Conservation (phyloP, 2,888 invertebrate genomes). For the Ichneumoninae sp. region DNA sequence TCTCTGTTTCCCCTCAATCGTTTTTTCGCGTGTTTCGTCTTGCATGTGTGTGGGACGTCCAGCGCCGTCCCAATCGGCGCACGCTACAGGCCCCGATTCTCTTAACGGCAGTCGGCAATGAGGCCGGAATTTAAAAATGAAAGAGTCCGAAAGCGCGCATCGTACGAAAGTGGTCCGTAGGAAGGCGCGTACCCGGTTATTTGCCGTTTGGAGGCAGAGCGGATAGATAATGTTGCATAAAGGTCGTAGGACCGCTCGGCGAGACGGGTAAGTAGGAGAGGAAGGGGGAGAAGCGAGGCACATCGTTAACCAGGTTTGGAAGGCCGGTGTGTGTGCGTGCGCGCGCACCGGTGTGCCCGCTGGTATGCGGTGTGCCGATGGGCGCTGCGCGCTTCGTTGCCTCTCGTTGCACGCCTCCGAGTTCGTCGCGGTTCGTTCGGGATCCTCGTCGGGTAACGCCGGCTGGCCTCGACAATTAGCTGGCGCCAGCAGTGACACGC, state of each 20-base stretch:
- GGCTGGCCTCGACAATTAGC: slow-evolving; percentile 83
- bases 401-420: slow-evolving; percentile 66
- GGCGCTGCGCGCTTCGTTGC: slow-evolving; percentile 52
- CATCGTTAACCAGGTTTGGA: slow-evolving; percentile 60
- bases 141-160: slow-evolving; percentile 27
- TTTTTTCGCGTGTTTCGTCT: slow-evolving; percentile 17
- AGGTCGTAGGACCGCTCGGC: slow-evolving; percentile 1
- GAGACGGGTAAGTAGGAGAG: background rate
- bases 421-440: slow-evolving; percentile 76
- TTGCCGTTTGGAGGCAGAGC: slow-evolving; percentile 31
- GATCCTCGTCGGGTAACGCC: slow-evolving; percentile 76
- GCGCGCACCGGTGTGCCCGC: slow-evolving; percentile 47
- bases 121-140: slow-evolving; percentile 60
- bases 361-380: slow-evolving; percentile 40
- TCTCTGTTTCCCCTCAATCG: background rate
- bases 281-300: slow-evolving; percentile 16
- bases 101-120: slow-evolving; percentile 34
- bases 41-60: slow-evolving; percentile 51
- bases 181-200: slow-evolving; percentile 31
- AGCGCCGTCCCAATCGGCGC: slow-evolving; percentile 34
- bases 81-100: background rate
- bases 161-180: slow-evolving; percentile 46
- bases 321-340: slow-evolving; percentile 27
- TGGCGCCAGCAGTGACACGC: slow-evolving; percentile 83
- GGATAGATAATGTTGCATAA: slow-evolving; percentile 13